phyloP scores from a whole-genome alignment of 2,797 vertebrate genomes.

The Todus mexicanus region DNA sequence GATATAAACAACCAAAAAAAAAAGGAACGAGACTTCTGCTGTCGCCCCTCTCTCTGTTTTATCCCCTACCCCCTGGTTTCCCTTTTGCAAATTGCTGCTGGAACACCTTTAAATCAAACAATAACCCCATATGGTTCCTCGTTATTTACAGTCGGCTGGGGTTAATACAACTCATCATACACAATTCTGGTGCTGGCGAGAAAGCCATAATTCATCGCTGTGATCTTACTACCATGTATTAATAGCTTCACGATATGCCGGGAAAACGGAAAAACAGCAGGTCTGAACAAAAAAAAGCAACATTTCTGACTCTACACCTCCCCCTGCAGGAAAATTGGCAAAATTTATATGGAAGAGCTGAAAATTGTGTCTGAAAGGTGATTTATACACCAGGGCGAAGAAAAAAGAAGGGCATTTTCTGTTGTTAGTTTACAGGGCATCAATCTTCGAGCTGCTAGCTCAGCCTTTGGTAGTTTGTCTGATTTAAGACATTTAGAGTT shows the following conservation, averaged over 20 bases:
- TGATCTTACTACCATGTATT: background rate
- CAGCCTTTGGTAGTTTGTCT: background rate
- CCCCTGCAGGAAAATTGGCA: constrained; percentile 60
- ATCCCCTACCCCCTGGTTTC: background rate
- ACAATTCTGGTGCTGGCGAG: background rate
- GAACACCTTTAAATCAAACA: constrained; percentile 48
- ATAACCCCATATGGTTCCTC: background rate
- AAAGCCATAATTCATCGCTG: constrained; percentile 27
- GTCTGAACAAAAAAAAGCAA: background rate
- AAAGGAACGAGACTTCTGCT: background rate
- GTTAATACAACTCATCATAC: constrained; percentile 52
- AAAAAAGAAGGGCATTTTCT: background rate
- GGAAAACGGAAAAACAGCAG: background rate
- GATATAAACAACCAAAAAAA: background rate
- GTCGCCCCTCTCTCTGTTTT: background rate
- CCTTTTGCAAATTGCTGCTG: constrained; percentile 15
- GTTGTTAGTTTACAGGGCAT: background rate
- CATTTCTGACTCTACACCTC: constrained; percentile 59
- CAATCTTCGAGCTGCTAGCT: background rate
- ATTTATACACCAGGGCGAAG: background rate
- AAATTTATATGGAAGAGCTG: background rate
- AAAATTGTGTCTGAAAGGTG: background rate
- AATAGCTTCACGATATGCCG: background rate
- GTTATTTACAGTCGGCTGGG: constrained; percentile 49
- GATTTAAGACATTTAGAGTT: background rate